Evolutionary conservation across 1,140 invertebrate species (phyloP).

Genomic region (Branchinecta lindahli): DNA sequence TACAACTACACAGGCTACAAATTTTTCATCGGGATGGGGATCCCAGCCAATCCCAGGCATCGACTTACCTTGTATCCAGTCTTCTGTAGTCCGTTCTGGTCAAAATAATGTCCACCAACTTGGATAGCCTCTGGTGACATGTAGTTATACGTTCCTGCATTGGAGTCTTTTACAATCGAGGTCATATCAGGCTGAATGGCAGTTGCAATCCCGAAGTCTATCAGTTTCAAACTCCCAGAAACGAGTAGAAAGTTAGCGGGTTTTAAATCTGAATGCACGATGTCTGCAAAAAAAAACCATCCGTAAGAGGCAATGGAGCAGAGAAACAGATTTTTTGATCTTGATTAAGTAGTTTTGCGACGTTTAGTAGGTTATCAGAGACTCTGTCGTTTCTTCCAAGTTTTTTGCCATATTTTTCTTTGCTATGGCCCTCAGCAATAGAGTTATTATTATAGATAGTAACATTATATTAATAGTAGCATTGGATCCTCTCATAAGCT

Average conservation of each 20-base stretch:
- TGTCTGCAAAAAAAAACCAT: conserved; percentile 41
- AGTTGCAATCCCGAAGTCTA: conserved; percentile 96
- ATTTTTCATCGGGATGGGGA: no score
- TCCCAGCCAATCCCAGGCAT: background rate
- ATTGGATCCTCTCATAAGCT: no score
- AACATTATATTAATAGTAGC: no score
- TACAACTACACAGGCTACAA: no score
- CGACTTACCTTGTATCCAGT: conserved; percentile 28
- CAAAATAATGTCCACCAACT: conserved; percentile 26
- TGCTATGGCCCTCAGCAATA: no score
- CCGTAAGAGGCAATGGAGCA: no score
- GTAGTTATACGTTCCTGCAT: conserved; percentile 81
- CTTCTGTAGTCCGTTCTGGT: conserved; percentile 10
- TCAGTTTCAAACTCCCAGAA: conserved; percentile 71
- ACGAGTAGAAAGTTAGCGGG: conserved; percentile 91
- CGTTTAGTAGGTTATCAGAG: no score
- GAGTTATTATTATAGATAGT: no score
- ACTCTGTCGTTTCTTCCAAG: no score
- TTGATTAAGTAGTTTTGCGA: no score
- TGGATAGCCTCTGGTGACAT: conserved; percentile 87
- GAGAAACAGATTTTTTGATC: no score
- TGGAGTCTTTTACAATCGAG: conserved; percentile 63
- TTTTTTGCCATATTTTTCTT: no score
- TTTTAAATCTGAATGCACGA: conserved; percentile 92
- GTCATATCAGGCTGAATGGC: conserved; percentile 74